These are phyloP conservation scores for Musca domestica DNA, from an alignment of 1,140 invertebrate genomes.

Conservation along the genomic window DNA sequence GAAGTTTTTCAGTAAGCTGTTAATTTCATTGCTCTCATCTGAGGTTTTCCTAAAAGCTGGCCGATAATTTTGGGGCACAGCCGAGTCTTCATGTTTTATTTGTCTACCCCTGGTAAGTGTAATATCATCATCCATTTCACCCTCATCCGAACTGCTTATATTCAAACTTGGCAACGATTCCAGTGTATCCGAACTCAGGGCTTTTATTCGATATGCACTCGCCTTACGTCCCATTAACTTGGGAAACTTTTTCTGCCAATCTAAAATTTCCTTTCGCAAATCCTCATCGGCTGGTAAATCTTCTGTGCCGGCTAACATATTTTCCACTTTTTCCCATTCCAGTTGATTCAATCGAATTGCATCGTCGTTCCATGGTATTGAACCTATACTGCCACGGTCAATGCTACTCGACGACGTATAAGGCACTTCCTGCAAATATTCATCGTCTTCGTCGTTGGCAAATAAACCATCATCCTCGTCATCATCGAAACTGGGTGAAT, in stretches of 20 bases:
- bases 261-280: conserved; percentile 43
- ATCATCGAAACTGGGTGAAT: conserved; percentile 21
- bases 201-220: neutral
- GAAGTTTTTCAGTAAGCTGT: conserved; percentile 12
- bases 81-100: neutral
- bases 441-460: conserved; percentile 37
- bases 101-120: conserved; percentile 32
- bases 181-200: neutral
- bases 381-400: conserved; percentile 49
- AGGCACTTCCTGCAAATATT: conserved; percentile 44
- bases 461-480: conserved; percentile 24
- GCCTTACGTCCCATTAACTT: conserved; percentile 21
- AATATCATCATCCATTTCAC: conserved; percentile 13
- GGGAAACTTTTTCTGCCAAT: conserved; percentile 50
- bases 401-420: conserved; percentile 49
- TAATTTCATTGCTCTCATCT: neutral
- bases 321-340: conserved; percentile 50
- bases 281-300: conserved; percentile 39
- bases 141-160: conserved; percentile 16
- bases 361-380: conserved; percentile 52
- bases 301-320: conserved; percentile 45
- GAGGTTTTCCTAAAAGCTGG: neutral
- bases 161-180: conserved; percentile 25
- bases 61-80: neutral
- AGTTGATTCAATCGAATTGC: conserved; percentile 51